Percentiles rank a stretch among this genome's conserved stretches.
Evolutionary conservation across 2,888 invertebrate genomes (phyloP).

Genomic region (Dioctria rufipes): DNA sequence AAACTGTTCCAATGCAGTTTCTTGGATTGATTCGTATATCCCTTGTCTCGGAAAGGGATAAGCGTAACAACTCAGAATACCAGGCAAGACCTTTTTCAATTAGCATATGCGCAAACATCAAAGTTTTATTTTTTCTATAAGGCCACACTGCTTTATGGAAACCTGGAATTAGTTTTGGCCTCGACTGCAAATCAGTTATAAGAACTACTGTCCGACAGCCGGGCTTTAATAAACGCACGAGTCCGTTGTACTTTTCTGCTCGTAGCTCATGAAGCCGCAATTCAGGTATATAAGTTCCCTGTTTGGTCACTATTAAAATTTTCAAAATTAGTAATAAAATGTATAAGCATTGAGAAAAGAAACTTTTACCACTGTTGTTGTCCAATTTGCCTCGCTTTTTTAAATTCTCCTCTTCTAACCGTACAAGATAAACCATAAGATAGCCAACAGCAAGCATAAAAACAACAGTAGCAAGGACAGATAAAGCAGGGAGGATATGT

Average conservation of each 20-base stretch:
- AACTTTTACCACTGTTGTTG: slow-evolving; percentile 32
- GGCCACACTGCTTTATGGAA: slow-evolving; percentile 97
- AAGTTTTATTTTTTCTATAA: slow-evolving; percentile 95
- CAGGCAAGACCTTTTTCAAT: slow-evolving; percentile 94
- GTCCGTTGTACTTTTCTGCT: slow-evolving; percentile 95
- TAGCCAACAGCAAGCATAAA: slow-evolving; percentile 87
- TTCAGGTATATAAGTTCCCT: slow-evolving; percentile 73
- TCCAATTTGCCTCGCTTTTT: slow-evolving; percentile 62
- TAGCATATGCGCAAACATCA: slow-evolving; percentile 94
- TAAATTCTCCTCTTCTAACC: slow-evolving; percentile 69
- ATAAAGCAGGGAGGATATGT: slow-evolving; percentile 84
- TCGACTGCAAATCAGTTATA: slow-evolving; percentile 90
- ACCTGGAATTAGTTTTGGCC: slow-evolving; percentile 87
- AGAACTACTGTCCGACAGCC: slow-evolving; percentile 95
- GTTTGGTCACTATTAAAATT: slow-evolving; percentile 59
- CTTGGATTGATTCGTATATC: slow-evolving; percentile 93
- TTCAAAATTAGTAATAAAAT: slow-evolving; percentile 7
- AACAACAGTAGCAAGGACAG: slow-evolving; percentile 83
- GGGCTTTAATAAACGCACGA: slow-evolving; percentile 92
- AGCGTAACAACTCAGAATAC: slow-evolving; percentile 92
- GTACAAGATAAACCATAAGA: slow-evolving; percentile 87
- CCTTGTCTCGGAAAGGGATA: slow-evolving; percentile 86
- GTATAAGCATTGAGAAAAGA: neutral
- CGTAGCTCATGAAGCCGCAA: slow-evolving; percentile 91
- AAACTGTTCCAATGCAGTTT: slow-evolving; percentile 96